phyloP scores from a whole-genome alignment of 2,888 invertebrate genomes.

The Sipha maydis region DNA sequence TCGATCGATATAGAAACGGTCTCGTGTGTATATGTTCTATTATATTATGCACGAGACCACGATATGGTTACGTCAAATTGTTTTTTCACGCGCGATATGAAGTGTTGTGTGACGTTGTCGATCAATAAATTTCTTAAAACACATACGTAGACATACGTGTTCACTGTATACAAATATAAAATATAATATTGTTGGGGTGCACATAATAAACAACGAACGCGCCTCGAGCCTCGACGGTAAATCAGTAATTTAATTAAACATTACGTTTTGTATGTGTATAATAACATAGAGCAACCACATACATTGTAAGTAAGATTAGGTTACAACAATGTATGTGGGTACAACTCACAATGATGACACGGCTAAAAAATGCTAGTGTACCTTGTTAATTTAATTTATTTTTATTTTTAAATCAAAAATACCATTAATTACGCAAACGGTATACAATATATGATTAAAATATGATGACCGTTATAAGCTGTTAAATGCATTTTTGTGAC shows the following conservation, averaged over 20 bases:
- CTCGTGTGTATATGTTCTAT: neutral
- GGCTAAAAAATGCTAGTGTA: neutral
- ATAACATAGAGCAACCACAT: neutral
- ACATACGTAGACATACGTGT: neutral
- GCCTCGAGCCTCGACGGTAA: neutral
- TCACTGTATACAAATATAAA: neutral
- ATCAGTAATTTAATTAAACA: neutral
- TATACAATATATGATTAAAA: neutral
- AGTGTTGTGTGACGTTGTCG: neutral
- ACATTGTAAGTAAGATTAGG: neutral
- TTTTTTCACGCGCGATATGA: neutral
- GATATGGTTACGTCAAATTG: neutral
- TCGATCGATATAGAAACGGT: neutral
- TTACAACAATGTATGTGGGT: neutral
- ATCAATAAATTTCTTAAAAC: neutral
- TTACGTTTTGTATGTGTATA: neutral
- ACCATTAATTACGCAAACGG: neutral
- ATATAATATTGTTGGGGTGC: neutral
- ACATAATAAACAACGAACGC: neutral
- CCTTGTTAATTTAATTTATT: neutral
- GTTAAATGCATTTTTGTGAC: neutral
- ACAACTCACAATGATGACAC: neutral
- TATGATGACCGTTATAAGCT: neutral
- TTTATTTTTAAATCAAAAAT: neutral
- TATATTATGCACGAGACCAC: neutral